Conservation (phyloP, 1,140 invertebrate genomes). For the Stegodyphus mimosarum region DNA sequence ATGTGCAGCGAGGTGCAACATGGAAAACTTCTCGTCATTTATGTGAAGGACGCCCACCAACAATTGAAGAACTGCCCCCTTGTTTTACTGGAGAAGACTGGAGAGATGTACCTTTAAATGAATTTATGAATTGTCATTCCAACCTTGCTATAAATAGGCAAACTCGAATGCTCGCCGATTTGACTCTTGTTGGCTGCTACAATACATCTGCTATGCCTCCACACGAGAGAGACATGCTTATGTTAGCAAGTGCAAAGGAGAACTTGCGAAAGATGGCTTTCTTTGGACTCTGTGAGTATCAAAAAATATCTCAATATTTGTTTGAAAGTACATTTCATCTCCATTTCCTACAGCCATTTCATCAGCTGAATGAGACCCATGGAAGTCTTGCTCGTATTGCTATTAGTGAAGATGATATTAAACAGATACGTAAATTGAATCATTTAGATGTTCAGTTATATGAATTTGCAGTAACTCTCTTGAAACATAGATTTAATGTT, state of each 20-base stretch:
- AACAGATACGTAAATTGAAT: conserved; percentile 84
- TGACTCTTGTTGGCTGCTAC: conserved; percentile 95
- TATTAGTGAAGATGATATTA: conserved; percentile 78
- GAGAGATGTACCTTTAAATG: conserved; percentile 78
- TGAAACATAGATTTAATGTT: conserved; percentile 36
- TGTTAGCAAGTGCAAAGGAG: conserved; percentile 93
- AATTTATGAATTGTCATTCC: conserved; percentile 89
- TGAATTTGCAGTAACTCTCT: conserved; percentile 79
- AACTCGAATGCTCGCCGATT: conserved; percentile 96
- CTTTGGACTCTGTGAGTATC: conserved; percentile 96
- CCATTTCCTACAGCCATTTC: conserved; percentile 86
- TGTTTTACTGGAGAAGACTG: conserved; percentile 72
- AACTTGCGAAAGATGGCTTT: conserved; percentile 96
- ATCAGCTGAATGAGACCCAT: conserved; percentile 89
- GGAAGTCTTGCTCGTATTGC: conserved; percentile 81
- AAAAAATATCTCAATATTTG: conserved; percentile 93
- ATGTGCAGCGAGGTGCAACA: conserved; percentile 96
- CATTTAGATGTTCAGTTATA: conserved; percentile 93
- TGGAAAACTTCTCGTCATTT: conserved; percentile 88
- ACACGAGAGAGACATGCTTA: conserved; percentile 77
- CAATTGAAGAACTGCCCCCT: conserved; percentile 69
- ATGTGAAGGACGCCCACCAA: conserved; percentile 86
- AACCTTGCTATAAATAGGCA: conserved; percentile 97
- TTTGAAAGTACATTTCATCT: conserved; percentile 98
- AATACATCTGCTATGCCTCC: conserved; percentile 80